phyloP scores from a whole-genome alignment of 2,888 invertebrate genomes.

The Cryptus viduatorius region DNA sequence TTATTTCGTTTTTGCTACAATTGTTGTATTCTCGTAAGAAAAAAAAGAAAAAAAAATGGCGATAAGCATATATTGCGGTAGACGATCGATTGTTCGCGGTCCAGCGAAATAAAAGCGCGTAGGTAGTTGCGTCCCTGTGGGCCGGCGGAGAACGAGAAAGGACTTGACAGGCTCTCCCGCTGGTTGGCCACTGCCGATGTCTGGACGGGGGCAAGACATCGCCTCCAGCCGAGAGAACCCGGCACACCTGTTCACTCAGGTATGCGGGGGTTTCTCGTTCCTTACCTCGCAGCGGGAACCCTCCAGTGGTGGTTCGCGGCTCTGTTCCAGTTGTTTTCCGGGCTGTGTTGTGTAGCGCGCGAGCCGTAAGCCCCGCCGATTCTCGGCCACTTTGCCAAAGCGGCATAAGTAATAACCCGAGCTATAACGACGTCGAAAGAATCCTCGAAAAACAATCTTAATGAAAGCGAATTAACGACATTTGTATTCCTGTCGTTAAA shows the following conservation, averaged over 20 bases:
- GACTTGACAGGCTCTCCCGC: slow-evolving; percentile 67
- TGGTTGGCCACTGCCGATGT: slow-evolving; percentile 57
- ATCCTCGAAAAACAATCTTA: slow-evolving; percentile 1
- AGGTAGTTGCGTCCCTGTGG: slow-evolving; percentile 39
- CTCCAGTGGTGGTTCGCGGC: slow-evolving; percentile 28
- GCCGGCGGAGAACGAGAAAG: slow-evolving; percentile 54
- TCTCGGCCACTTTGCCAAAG: slow-evolving; percentile 13
- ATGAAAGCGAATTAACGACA: not conserved
- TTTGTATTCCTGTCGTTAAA: not conserved
- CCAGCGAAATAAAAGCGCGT: not conserved
- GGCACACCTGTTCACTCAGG: slow-evolving; percentile 79
- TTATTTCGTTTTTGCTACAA: too few species aligned
- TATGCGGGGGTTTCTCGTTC: slow-evolving; percentile 73
- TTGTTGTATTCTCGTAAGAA: too few species aligned
- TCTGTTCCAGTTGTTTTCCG: slow-evolving; percentile 43
- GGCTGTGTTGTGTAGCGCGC: not conserved
- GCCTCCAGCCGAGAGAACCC: slow-evolving; percentile 40
- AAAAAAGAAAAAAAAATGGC: too few species aligned
- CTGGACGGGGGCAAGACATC: slow-evolving; percentile 62
- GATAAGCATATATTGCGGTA: not conserved
- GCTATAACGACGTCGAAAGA: not conserved
- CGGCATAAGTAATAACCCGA: slow-evolving; percentile 2
- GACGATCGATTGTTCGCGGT: not conserved
- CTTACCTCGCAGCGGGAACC: slow-evolving; percentile 46
- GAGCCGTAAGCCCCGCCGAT: not conserved